Percentiles rank a stretch among this genome's conserved stretches.
Conservation (phyloP, 2,888 invertebrate species). For the Gryllus longicercus region DNA sequence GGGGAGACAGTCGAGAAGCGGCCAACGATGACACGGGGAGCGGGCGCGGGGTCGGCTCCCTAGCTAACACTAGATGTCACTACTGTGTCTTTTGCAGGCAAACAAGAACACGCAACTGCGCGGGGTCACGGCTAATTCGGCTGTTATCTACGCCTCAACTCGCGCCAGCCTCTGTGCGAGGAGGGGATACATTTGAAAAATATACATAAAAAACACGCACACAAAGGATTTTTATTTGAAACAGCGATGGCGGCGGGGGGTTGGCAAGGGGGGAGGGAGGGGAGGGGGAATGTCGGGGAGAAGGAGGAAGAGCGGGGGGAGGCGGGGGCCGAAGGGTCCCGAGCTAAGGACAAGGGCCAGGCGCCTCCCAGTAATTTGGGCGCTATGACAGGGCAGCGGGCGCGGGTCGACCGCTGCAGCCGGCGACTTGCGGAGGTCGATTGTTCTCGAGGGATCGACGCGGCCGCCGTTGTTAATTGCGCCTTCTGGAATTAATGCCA, state of each 20-base stretch:
- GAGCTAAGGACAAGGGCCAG: too few relatives aligned
- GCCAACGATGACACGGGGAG: neutral
- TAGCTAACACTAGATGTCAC: neutral
- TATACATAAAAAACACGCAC: neutral
- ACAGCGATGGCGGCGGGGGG: neutral
- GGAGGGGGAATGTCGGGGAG: too few relatives aligned
- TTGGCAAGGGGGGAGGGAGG: too few relatives aligned
- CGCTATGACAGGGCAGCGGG: neutral
- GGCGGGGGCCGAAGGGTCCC: neutral
- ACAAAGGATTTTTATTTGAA: neutral
- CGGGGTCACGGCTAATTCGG: neutral
- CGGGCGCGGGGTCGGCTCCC: neutral
- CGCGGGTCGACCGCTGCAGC: neutral
- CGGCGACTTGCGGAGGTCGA: neutral
- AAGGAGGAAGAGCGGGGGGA: too few relatives aligned
- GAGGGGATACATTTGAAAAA: neutral
- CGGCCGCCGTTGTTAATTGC: slow-evolving; percentile 1
- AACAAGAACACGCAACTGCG: neutral
- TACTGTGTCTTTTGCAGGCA: slow-evolving; percentile 17
- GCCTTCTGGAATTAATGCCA: neutral
- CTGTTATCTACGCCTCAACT: slow-evolving; percentile 10
- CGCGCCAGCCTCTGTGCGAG: neutral
- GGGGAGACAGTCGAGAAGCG: neutral
- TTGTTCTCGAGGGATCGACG: neutral
- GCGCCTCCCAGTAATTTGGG: neutral